Conservation (phyloP, 2,797 vertebrate species). For the Heliangelus exortis region DNA sequence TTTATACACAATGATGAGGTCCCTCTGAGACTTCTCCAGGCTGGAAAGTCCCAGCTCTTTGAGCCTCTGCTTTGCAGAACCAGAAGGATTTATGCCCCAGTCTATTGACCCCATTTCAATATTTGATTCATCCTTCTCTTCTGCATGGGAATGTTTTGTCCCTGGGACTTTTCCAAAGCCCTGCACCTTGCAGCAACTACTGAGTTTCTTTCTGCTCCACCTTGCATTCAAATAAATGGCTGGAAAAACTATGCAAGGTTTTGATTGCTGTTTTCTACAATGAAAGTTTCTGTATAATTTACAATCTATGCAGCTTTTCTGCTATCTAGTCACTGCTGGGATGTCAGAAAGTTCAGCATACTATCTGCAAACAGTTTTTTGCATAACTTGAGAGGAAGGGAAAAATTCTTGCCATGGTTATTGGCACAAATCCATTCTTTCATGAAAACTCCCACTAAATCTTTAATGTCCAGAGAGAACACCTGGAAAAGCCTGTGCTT, state of each 20-base stretch:
- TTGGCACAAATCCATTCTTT: conserved; percentile 3
- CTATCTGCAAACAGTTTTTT: background rate
- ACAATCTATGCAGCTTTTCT: background rate
- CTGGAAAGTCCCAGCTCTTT: background rate
- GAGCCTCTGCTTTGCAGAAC: background rate
- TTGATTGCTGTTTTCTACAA: background rate
- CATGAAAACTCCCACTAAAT: conserved; percentile 5
- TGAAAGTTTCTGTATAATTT: background rate
- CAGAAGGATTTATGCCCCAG: background rate
- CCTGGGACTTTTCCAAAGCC: background rate
- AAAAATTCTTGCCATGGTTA: background rate
- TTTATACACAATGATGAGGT: background rate
- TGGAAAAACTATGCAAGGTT: background rate
- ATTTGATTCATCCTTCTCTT: background rate
- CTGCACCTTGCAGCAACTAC: background rate
- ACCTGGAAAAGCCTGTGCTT: conserved; percentile 16
- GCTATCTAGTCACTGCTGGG: background rate
- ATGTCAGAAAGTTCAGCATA: background rate
- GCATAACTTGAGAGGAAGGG: background rate
- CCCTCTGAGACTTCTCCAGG: background rate
- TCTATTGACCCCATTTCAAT: background rate
- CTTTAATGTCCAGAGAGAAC: conserved; percentile 29
- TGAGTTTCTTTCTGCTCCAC: background rate
- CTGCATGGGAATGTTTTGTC: background rate
- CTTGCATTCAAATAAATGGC: background rate